These are phyloP conservation scores for Malaclemys terrapin DNA, from an alignment of 2,113 vertebrate species.

Conservation along the genomic window DNA sequence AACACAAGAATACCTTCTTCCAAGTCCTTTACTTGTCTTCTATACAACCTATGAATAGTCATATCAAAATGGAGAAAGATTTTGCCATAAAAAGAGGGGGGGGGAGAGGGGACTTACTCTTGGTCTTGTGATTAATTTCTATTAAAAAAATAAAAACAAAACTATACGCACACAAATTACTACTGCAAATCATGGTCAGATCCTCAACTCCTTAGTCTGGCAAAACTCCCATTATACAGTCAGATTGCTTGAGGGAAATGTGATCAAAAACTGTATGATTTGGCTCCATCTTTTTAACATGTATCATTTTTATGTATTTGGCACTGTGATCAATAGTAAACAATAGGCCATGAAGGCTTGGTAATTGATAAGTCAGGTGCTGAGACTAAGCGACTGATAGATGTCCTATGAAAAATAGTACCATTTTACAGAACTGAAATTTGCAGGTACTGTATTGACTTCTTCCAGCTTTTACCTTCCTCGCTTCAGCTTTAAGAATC, in stretches of 20 bases:
- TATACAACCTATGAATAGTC: background rate
- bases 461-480: background rate
- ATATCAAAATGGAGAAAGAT: background rate
- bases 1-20: background rate
- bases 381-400: background rate
- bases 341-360: background rate
- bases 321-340: background rate
- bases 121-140: background rate
- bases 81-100: background rate
- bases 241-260: background rate
- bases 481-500: background rate
- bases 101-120: background rate
- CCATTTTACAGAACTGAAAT: background rate
- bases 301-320: background rate
- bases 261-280: background rate
- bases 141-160: background rate
- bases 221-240: background rate
- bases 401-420: background rate
- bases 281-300: background rate
- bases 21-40: background rate
- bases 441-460: background rate
- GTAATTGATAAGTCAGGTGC: background rate
- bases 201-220: background rate
- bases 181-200: background rate
- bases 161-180: rapidly evolving